Evolutionary conservation across 1,140 invertebrate species (phyloP).

Genomic region (Tetramorium alpestre): DNA sequence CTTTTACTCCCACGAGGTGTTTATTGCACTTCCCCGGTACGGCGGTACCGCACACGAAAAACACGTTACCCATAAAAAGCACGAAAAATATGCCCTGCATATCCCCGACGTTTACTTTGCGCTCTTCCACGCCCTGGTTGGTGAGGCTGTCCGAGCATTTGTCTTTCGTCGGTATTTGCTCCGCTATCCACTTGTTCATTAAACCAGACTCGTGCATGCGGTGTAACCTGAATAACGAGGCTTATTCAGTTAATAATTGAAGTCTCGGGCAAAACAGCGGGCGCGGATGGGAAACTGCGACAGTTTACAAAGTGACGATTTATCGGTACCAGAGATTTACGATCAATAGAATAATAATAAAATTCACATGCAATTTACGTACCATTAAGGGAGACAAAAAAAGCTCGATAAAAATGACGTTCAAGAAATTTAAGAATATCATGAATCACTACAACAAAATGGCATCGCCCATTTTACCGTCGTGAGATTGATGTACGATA

Average conservation of each 20-base stretch:
- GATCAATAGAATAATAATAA: background rate
- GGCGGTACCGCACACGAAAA: background rate
- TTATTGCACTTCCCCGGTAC: background rate
- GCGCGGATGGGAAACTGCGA: background rate
- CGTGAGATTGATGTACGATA: background rate
- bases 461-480: background rate
- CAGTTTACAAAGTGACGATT: background rate
- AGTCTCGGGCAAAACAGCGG: background rate
- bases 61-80: constrained; percentile 89
- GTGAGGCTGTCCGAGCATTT: constrained; percentile 90
- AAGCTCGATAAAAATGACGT: background rate
- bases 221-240: constrained; percentile 87
- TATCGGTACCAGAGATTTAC: background rate
- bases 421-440: background rate
- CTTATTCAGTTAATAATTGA: background rate
- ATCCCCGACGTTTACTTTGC: constrained; percentile 94
- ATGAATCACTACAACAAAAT: too few species aligned
- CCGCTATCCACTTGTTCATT: constrained; percentile 92
- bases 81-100: constrained; percentile 97
- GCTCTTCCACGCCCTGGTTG: constrained; percentile 90
- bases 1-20: background rate
- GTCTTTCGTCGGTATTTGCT: constrained; percentile 92
- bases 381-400: background rate
- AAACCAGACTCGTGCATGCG: constrained; percentile 94
- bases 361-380: background rate